Conservation (phyloP, 2,113 vertebrate species). For the Picathartes gymnocephalus region DNA sequence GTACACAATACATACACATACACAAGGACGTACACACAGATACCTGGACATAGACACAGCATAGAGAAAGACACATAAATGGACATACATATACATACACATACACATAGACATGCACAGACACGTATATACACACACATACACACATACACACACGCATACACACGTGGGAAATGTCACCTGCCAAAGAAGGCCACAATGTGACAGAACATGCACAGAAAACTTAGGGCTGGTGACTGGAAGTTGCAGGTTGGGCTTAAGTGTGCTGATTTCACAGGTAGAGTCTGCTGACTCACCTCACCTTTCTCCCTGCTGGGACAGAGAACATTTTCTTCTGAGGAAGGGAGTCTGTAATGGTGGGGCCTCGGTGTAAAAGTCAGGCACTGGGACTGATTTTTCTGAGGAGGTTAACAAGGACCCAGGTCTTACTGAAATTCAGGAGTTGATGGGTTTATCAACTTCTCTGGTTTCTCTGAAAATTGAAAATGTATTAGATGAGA, state of each 20-base stretch:
- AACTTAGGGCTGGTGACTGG: not conserved
- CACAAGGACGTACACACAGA: not conserved
- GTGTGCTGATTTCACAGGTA: not conserved
- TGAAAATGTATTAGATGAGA: not conserved
- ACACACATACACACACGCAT: rapidly evolving
- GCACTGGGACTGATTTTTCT: not conserved
- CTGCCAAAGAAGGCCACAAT: not conserved
- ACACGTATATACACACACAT: not conserved
- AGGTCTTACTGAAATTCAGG: not conserved
- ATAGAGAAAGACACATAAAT: too few relatives aligned
- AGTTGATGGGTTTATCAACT: not conserved
- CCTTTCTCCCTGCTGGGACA: not conserved
- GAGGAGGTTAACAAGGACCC: not conserved
- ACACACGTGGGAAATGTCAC: not conserved
- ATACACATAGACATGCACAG: not conserved
- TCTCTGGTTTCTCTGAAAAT: not conserved
- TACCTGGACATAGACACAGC: not conserved
- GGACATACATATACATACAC: not conserved
- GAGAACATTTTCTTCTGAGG: not conserved
- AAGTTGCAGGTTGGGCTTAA: not conserved
- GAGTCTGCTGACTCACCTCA: not conserved
- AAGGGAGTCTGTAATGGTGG: not conserved
- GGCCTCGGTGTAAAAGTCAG: not conserved
- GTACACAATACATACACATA: not conserved
- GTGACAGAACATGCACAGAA: not conserved